A percentile compares a stretch with the other conserved stretches of the same genome.
Conservation (phyloP, 2,888 invertebrate species). For the Amblyteles armatorius region DNA sequence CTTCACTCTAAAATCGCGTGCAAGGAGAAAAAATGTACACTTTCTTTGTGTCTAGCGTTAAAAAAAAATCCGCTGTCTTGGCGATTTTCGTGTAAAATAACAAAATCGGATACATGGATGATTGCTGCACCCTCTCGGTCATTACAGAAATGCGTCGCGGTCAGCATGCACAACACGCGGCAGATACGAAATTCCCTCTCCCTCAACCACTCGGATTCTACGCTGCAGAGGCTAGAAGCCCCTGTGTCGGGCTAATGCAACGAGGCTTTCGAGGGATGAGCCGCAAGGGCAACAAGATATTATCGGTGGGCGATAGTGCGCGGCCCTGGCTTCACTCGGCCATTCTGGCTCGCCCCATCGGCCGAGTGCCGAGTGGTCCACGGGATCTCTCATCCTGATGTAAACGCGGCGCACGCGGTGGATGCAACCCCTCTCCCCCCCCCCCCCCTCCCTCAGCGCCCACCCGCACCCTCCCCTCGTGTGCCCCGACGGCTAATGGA, state of each 20-base stretch:
- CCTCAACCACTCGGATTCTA: background rate
- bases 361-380: slow-evolving; percentile 42
- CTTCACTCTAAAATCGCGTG: no score
- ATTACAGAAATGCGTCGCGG: slow-evolving; percentile 22
- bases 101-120: background rate
- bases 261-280: slow-evolving; percentile 74
- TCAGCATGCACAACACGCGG: background rate
- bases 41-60: background rate
- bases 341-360: slow-evolving; percentile 34
- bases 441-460: background rate
- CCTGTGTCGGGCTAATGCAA: slow-evolving; percentile 68
- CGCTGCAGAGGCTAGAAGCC: slow-evolving; percentile 11
- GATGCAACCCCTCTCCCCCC: slow-evolving; percentile 11
- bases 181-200: background rate
- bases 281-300: slow-evolving; percentile 74
- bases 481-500: slow-evolving; percentile 69
- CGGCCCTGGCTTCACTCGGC: slow-evolving; percentile 35
- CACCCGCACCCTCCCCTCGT: background rate
- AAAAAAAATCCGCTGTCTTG: background rate
- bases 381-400: slow-evolving; percentile 48
- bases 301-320: slow-evolving; percentile 71
- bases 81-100: background rate
- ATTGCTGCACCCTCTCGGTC: background rate
- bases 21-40: background rate
- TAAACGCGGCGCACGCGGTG: slow-evolving; percentile 47